These are phyloP conservation scores for Orcinus orca DNA, from an alignment of 2,113 vertebrate genomes.

Conservation along the genomic window DNA sequence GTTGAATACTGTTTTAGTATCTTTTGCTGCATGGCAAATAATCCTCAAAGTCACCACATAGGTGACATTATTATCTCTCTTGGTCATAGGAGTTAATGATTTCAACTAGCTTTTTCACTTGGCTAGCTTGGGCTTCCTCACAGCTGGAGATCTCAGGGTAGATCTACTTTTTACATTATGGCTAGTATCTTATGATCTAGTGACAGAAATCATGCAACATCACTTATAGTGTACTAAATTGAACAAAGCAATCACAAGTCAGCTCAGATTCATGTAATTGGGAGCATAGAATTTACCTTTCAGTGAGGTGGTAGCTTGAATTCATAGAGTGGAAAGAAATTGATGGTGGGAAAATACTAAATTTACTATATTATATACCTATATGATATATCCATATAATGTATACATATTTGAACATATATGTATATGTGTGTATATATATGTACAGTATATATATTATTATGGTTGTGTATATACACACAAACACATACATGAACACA, in stretches of 20 bases:
- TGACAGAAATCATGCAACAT: not conserved
- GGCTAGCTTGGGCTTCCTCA: not conserved
- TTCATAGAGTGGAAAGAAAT: not conserved
- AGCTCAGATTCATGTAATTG: not conserved
- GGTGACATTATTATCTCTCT: not conserved
- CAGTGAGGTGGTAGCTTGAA: not conserved
- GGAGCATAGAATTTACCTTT: not conserved
- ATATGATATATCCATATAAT: not conserved
- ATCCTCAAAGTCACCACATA: not conserved
- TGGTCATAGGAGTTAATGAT: not conserved
- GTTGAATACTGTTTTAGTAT: not conserved
- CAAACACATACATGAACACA: not conserved
- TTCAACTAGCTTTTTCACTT: not conserved
- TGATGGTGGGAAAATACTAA: not conserved
- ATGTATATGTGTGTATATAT: not conserved
- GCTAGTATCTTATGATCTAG: not conserved
- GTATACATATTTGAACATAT: not conserved
- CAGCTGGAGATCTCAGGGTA: not conserved
- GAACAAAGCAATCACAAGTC: not conserved
- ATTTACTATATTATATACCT: not conserved
- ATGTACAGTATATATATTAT: not conserved
- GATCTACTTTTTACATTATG: not conserved
- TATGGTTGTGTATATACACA: not conserved
- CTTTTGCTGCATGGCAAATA: not conserved
- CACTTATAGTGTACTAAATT: not conserved